These are phyloP conservation scores for Stigmatopora argus DNA, from an alignment of 2,113 vertebrate species.

Conservation along the genomic window DNA sequence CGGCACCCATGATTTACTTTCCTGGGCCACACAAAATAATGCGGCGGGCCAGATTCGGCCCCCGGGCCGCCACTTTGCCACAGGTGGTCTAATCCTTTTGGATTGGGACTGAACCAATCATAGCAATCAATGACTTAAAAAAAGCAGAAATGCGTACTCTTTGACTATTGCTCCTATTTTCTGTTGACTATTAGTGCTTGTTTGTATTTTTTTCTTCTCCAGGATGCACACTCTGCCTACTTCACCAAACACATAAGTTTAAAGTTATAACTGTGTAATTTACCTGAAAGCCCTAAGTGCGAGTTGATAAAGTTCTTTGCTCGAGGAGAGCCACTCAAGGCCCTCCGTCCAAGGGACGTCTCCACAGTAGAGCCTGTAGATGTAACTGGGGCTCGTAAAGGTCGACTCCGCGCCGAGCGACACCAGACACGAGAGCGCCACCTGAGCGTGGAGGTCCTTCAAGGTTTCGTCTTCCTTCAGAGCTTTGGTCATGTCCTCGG, in stretches of 20 bases:
- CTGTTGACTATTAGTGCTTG: too few species aligned
- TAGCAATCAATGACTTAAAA: too few species aligned
- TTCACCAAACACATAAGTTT: slow-evolving; percentile 52
- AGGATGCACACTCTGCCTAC: slow-evolving; percentile 84
- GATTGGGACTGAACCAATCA: too few species aligned
- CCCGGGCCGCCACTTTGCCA: too few species aligned
- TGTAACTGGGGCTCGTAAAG: slow-evolving; percentile 79
- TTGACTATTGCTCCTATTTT: too few species aligned
- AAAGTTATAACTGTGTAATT: slow-evolving; percentile 20
- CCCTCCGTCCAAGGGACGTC: slow-evolving; percentile 85
- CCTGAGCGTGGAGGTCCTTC: slow-evolving; percentile 80
- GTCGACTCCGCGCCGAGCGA: slow-evolving; percentile 80
- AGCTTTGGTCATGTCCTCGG: slow-evolving; percentile 76
- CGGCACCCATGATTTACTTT: too few species aligned
- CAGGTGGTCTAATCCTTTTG: too few species aligned
- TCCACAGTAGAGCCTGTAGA: slow-evolving; percentile 85
- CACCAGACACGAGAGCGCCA: slow-evolving; percentile 80
- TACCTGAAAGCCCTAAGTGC: slow-evolving; percentile 93
- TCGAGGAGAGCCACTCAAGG: slow-evolving; percentile 85
- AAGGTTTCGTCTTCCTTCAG: slow-evolving; percentile 79
- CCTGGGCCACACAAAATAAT: too few species aligned
- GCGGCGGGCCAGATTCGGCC: too few species aligned
- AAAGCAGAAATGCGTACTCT: too few species aligned
- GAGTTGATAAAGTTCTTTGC: slow-evolving; percentile 87
- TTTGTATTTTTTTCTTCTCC: slow-evolving; percentile 25